Base-by-base conservation (phyloP, 1,140 invertebrate genomes). In the Trichogramma pretiosum region DNA sequence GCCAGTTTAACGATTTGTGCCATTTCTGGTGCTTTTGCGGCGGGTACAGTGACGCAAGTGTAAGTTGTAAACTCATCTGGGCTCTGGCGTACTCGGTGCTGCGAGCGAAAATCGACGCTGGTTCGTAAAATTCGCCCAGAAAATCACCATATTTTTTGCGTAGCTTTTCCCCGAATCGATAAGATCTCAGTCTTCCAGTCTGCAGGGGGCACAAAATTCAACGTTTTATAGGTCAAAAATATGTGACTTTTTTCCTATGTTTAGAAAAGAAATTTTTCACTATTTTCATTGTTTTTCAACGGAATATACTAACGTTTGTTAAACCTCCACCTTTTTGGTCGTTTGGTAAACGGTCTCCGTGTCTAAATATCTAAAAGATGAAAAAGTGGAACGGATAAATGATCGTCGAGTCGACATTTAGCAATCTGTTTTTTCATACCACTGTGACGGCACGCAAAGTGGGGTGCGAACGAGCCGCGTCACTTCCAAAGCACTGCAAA, bases 51-150 rank as follows among this genome's bases (percentile, higher is more conserved):
- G 65, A 75, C 0, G 75, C 70, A n/a, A 80, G 50, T 3, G 72
- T 68, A 3, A 76, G 60, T 33, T 77, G 61, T 1, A 65, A 70
- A 3, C 71, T 74, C 74, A 78, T 78, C 59, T 77, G 75, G 1
- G 78, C 79, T 16, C 77, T 63, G 7, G 66, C 67, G 46, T 64
- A 77, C 51, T 75, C 68, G 3, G 72, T 74, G 3, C 71, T 71
- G 0, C 67, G 58, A 2, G 70, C 54, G 3, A 48, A 52, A 10
- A 74, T 64, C 46, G 71, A 62, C 17, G 71, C 63, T 3, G 70
- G 67, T 3, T 71, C 42, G 54, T 74, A 76, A 17, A 70, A 49
- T 0, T 46, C 55, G 3, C 68, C 70, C 14, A 76, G 55, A 33
- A 73, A 62, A 7, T 62, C 56, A 5, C 64, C 58, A 54, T 76